Evolutionary conservation across 1,140 invertebrate genomes (phyloP), one percentile per base, ranked within the genome.

Genomic region (Aleiodes sp.): DNA sequence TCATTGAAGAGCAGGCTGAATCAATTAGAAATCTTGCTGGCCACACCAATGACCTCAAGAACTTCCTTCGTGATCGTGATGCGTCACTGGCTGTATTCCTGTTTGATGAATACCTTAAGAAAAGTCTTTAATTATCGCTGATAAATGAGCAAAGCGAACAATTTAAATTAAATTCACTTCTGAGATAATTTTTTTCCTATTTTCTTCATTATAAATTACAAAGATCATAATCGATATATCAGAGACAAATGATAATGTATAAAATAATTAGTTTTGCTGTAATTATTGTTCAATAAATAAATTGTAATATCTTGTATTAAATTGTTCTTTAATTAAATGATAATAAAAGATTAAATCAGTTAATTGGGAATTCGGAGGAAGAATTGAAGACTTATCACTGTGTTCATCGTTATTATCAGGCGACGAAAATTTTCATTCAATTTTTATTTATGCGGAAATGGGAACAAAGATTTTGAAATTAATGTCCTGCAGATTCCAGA

Each of bases 31-130:
- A 87, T 29, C 79, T 95, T 0, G 88, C 93, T 35, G 93, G 93
- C 7, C 88, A 94, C 81, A 89, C 89, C 63, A 88, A 88, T 19
- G 93, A 94, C 81, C 84, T 95, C 71, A 91, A 90, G 74, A 88
- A 88, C 52, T 84, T 95, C 71, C 86, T 93, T 33, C 75, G 76
- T 59, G 85, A 88, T 70, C 85, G 82, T 4, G 90, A 93, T 71
- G 82, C 88, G 63, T 89, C 92, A 2, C 80, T 94, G 43, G 84
- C 89, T 9, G 73, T 94, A 69, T 94, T 89, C 77, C 76, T 95
- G 56, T 94, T 94, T 79, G 93, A 95, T 82, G 91, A 94, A 80
- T 92, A 93, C 75, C 87, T 94, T 69, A 86, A 92, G 73, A 92
- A 91, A 79, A 59, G 39, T 59, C 57, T 81, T 64, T 83, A 80